Evolutionary conservation across 2,888 invertebrate genomes (phyloP), one percentile per base, ranked within the genome.

Genomic region (Cephus pulcher): DNA sequence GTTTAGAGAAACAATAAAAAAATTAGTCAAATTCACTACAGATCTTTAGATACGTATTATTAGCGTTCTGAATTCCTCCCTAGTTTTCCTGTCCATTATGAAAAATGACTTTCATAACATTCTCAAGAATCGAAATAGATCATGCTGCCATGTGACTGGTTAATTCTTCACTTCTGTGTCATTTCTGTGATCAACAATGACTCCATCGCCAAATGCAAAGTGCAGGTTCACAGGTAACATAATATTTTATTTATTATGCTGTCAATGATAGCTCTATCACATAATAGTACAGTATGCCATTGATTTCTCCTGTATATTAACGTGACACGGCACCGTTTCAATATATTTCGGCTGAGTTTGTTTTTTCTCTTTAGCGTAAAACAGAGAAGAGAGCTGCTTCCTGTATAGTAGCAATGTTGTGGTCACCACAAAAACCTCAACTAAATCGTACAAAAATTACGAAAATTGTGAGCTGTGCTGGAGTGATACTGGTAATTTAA

Each of bases 191-290:
- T 56, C 23, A 23, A 23, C 23, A 56, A 56, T 56, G 56, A 56
- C 23, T 23, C 56, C 23, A 9, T 23, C 56, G 56, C 56, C 56
- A 56, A 56, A 9, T 56, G 56, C 32, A 71, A 33, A 11, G 34
- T 34, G 32, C 11, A 34, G 32, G 34, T 71, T 71, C 34, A 71
- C 32, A 71, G 71, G 71, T 71, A 71, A 86, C 85, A 84, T 84
- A 88, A 88, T 86, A 87, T 84, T 87, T 88, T 86, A 86, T 88
- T 88, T 87, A 87, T 88, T 88, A 88, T 86, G 83, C 86, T 85
- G 85, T 88, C 85, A 86, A 86, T 82, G 84, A 86, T 86, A 88
- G 83, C 82, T 85, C 85, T 87, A 86, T 86, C 88, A 88, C 88
- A 89, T 86, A 87, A 86, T 88, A 88, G 82, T 87, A 84, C 84